phyloP scores from a whole-genome alignment of 2,888 invertebrate species.

The Brachypterus glaber region DNA sequence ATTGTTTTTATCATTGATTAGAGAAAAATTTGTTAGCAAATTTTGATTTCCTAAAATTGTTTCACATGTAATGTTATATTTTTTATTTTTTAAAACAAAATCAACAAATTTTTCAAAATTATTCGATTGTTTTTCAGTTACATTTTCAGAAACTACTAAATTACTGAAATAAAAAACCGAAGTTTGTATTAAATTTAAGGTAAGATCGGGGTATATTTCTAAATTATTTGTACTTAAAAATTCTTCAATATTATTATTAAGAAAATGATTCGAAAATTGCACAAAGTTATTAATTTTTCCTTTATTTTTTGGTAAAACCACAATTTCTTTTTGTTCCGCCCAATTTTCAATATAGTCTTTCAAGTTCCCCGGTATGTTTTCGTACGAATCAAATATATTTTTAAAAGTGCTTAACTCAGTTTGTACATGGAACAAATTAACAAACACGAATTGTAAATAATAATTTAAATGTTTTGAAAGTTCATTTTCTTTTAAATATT shows the following conservation, averaged over 20 bases:
- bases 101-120: conserved; percentile 25
- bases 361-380: conserved; percentile 39
- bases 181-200: conserved; percentile 27
- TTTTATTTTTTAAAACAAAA: conserved; percentile 17
- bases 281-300: conserved; percentile 24
- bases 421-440: conserved; percentile 54
- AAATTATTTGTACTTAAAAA: conserved; percentile 19
- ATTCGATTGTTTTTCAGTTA: conserved; percentile 17
- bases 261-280: conserved; percentile 23
- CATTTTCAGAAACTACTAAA: conserved; percentile 17
- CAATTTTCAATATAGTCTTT: conserved; percentile 46
- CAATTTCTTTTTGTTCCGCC: conserved; percentile 29
- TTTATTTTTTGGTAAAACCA: conserved; percentile 22
- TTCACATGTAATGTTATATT: conserved; percentile 29
- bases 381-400: conserved; percentile 42
- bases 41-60: conserved; percentile 39
- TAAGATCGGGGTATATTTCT: conserved; percentile 21
- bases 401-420: conserved; percentile 45
- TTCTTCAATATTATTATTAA: conserved; percentile 21
- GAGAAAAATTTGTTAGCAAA: conserved; percentile 37
- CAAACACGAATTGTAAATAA: conserved; percentile 41
- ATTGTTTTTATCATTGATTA: conserved; percentile 27
- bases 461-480: conserved; percentile 30
- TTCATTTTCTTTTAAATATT: conserved; percentile 28
- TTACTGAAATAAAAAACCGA: conserved; percentile 28